phyloP scores from a whole-genome alignment of 2,113 vertebrate genomes.

The Muntiacus muntjak region DNA sequence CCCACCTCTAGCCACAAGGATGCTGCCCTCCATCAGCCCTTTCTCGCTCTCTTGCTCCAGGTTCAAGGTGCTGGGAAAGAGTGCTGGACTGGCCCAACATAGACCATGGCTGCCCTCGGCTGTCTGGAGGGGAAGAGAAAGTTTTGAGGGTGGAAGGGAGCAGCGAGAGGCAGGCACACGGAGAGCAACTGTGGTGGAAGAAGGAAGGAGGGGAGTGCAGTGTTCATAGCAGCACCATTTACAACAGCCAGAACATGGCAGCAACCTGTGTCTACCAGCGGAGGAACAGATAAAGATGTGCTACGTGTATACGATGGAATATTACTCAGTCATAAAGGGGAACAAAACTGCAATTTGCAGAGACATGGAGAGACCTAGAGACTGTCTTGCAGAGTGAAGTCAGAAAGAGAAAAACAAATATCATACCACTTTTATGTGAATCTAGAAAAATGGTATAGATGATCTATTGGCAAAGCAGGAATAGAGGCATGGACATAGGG shows the following conservation, averaged over 20 bases:
- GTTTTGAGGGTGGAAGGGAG: background rate
- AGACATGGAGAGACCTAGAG: background rate
- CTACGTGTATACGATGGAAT: background rate
- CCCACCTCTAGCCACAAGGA: background rate
- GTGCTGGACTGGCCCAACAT: fast-evolving
- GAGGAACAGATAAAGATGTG: background rate
- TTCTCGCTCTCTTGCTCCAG: background rate
- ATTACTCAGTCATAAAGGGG: background rate
- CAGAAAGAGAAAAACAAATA: background rate
- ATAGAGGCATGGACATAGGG: background rate
- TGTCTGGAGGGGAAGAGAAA: background rate
- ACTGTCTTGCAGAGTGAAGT: background rate
- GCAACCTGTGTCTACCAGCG: background rate
- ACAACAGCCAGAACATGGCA: background rate
- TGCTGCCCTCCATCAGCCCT: background rate
- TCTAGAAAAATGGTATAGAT: background rate
- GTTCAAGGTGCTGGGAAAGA: background rate
- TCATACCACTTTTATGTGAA: fast-evolving
- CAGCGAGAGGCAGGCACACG: background rate
- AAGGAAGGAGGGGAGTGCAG: background rate
- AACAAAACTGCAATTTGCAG: background rate
- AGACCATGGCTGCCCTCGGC: background rate
- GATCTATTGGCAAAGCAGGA: background rate
- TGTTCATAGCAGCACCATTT: background rate
- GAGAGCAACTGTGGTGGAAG: background rate